phyloP scores from a whole-genome alignment of 2,888 invertebrate genomes.

The Taenaris catops region DNA sequence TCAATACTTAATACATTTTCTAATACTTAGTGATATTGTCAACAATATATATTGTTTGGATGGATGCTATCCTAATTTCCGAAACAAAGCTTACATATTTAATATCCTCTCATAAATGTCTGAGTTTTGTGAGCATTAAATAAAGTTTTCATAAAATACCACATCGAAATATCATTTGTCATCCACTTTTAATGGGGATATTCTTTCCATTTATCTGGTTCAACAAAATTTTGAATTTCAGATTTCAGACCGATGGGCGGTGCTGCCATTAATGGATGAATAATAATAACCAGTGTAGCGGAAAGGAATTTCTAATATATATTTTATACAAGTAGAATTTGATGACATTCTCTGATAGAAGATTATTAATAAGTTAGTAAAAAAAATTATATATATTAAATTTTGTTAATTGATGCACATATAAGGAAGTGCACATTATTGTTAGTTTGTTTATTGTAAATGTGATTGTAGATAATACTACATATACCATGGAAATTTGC shows the following conservation, averaged over 20 bases:
- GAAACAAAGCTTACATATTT: too few relatives aligned
- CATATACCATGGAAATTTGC: too few relatives aligned
- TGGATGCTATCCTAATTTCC: too few relatives aligned
- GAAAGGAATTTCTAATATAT: constrained; percentile 48
- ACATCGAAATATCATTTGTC: constrained; percentile 33
- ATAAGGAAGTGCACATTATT: too few relatives aligned
- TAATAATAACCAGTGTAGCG: constrained; percentile 41
- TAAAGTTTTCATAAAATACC: constrained; percentile 18
- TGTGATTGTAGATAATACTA: too few relatives aligned
- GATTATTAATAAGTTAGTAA: too few relatives aligned
- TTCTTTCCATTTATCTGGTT: constrained; percentile 56
- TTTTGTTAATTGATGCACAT: too few relatives aligned
- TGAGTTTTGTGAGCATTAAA: constrained; percentile 18
- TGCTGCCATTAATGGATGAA: constrained; percentile 53
- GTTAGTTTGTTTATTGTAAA: too few relatives aligned
- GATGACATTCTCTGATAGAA: background rate
- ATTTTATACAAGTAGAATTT: constrained; percentile 2
- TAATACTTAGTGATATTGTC: too few relatives aligned
- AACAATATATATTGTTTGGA: too few relatives aligned
- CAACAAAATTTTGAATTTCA: constrained; percentile 54
- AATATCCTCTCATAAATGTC: constrained; percentile 16
- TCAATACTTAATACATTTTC: too few relatives aligned
- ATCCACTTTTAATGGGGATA: constrained; percentile 38
- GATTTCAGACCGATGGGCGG: constrained; percentile 33
- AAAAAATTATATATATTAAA: too few relatives aligned